phyloP scores from a whole-genome alignment of 2,888 invertebrate species.

The Reticulitermes lucifugus region DNA sequence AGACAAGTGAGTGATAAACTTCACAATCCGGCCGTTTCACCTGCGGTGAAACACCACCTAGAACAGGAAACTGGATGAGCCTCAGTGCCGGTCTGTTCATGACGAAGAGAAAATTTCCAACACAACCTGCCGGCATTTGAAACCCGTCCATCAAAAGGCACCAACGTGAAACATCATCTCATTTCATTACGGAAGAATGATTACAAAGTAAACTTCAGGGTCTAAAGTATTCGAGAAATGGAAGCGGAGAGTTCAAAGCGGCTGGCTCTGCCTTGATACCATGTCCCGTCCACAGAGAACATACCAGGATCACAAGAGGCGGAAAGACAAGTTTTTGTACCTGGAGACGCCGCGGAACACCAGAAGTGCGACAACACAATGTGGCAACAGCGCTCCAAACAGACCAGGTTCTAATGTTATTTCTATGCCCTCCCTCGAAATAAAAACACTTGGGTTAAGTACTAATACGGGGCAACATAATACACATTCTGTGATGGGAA shows the following conservation, averaged over 20 bases:
- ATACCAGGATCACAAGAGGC: background rate
- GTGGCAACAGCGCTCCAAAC: conserved; percentile 39
- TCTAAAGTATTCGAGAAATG: background rate
- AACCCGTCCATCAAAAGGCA: no score
- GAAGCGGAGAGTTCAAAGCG: conserved; percentile 3
- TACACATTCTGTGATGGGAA: conserved; percentile 4
- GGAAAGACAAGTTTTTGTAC: conserved; percentile 31
- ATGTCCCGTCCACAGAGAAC: background rate
- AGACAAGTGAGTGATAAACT: no score
- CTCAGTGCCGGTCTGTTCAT: no score
- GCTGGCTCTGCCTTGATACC: background rate
- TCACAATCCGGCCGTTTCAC: no score
- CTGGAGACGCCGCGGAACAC: conserved; percentile 34
- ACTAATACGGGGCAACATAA: background rate
- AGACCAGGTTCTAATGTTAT: conserved; percentile 29
- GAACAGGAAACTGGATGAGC: no score
- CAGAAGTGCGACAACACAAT: conserved; percentile 25
- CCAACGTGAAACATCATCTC: no score
- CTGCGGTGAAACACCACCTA: no score
- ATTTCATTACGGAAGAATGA: no score
- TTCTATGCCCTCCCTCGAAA: conserved; percentile 1
- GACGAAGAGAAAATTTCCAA: no score
- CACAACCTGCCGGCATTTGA: no score
- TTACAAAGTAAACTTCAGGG: background rate
- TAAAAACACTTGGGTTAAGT: conserved; percentile 26